phyloP scores from a whole-genome alignment of 1,140 invertebrate species.

The Stegodyphus mimosarum region DNA sequence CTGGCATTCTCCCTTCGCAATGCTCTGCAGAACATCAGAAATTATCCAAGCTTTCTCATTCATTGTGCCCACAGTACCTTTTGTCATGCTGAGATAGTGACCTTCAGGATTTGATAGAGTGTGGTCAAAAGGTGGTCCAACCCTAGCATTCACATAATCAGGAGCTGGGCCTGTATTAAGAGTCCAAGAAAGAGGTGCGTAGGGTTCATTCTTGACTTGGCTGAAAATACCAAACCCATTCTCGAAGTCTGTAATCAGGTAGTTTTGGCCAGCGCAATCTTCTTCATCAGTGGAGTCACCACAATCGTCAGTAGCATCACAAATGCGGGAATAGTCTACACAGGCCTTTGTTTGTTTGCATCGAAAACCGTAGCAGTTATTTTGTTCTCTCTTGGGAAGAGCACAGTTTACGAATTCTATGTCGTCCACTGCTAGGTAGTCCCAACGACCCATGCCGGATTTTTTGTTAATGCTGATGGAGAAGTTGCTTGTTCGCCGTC shows the following conservation, averaged over 20 bases:
- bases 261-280: constrained; percentile 53
- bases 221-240: constrained; percentile 28
- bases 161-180: constrained; percentile 5
- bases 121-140: constrained; percentile 62
- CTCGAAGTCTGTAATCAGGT: constrained; percentile 39
- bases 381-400: constrained; percentile 64
- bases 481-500: constrained; percentile 43
- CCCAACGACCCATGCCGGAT: not conserved
- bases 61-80: not conserved
- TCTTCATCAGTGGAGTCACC: constrained; percentile 68
- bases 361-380: constrained; percentile 64
- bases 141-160: not conserved
- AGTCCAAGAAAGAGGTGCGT: constrained; percentile 46
- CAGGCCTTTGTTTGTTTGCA: constrained; percentile 63
- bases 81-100: constrained; percentile 48
- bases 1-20: constrained; percentile 17
- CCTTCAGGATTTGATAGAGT: constrained; percentile 43
- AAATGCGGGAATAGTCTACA: constrained; percentile 60
- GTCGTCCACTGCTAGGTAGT: constrained; percentile 68
- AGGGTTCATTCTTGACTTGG: not conserved
- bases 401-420: constrained; percentile 67
- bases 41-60: constrained; percentile 56
- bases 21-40: constrained; percentile 22
- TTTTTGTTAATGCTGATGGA: constrained; percentile 13
- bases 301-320: constrained; percentile 69